phyloP scores from a whole-genome alignment of 2,113 vertebrate genomes.

The Halcyon senegalensis region DNA sequence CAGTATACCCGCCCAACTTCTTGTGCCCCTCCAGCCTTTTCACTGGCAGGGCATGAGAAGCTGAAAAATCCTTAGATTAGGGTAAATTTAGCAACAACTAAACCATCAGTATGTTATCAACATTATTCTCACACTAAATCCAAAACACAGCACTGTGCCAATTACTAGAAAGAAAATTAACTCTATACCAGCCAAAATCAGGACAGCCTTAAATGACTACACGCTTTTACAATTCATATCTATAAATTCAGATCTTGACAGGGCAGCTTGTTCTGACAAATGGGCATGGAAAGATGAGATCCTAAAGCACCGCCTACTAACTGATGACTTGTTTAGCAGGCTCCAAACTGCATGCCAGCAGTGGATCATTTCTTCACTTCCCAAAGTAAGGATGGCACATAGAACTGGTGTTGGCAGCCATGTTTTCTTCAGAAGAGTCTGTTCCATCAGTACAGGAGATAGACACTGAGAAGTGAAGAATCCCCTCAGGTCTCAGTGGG shows the following conservation, averaged over 20 bases:
- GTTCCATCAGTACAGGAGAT: background rate
- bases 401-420: background rate
- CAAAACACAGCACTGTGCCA: background rate
- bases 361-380: background rate
- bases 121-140: background rate
- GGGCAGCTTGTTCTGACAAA: background rate
- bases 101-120: background rate
- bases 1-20: background rate
- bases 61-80: background rate
- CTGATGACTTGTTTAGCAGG: background rate
- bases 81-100: background rate
- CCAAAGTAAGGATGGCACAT: background rate
- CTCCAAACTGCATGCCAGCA: fast-evolving
- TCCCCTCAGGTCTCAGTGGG: background rate
- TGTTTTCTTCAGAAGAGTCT: background rate
- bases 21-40: background rate
- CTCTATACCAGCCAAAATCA: background rate
- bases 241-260: background rate
- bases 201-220: background rate
- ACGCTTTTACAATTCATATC: background rate
- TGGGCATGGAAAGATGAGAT: background rate
- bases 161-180: background rate
- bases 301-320: background rate
- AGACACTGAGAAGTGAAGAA: background rate
- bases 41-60: background rate